Conservation (phyloP, 2,113 vertebrate species). For the Fregata magnificens region DNA sequence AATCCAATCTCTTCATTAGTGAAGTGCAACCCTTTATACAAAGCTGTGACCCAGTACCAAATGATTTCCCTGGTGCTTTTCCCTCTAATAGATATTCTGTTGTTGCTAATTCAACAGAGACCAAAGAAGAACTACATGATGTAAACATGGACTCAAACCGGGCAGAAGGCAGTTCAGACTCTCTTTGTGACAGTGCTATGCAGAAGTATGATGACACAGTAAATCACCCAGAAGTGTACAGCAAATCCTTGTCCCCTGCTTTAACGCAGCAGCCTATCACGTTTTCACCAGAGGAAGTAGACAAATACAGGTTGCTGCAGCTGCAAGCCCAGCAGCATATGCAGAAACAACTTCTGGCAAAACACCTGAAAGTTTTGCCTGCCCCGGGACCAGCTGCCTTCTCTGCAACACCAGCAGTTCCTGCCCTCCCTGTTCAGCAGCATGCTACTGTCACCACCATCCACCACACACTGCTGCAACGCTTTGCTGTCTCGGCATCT, state of each 20-base stretch:
- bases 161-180: conserved; percentile 50
- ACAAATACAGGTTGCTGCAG: conserved; percentile 93
- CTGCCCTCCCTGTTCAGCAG: conserved; percentile 71
- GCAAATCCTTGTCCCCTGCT: conserved; percentile 71
- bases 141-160: conserved; percentile 36
- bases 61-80: conserved; percentile 73
- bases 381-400: conserved; percentile 63
- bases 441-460: conserved; percentile 78
- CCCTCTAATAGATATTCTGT: conserved; percentile 63
- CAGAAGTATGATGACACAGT: conserved; percentile 65
- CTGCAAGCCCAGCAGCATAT: conserved; percentile 95
- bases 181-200: conserved; percentile 68
- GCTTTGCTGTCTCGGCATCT: conserved; percentile 77
- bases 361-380: conserved; percentile 73
- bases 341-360: conserved; percentile 86
- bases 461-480: conserved; percentile 85
- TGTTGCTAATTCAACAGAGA: conserved; percentile 67
- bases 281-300: conserved; percentile 93
- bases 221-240: conserved; percentile 52
- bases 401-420: conserved; percentile 66
- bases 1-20: conserved; percentile 38
- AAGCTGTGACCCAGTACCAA: conserved; percentile 71
- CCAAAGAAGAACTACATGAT: conserved; percentile 74
- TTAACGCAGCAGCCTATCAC: conserved; percentile 85
- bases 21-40: conserved; percentile 67